A percentile compares a stretch with the other conserved stretches of the same genome.
Conservation (phyloP, 1,140 invertebrate species). For the Drosophila melanica region DNA sequence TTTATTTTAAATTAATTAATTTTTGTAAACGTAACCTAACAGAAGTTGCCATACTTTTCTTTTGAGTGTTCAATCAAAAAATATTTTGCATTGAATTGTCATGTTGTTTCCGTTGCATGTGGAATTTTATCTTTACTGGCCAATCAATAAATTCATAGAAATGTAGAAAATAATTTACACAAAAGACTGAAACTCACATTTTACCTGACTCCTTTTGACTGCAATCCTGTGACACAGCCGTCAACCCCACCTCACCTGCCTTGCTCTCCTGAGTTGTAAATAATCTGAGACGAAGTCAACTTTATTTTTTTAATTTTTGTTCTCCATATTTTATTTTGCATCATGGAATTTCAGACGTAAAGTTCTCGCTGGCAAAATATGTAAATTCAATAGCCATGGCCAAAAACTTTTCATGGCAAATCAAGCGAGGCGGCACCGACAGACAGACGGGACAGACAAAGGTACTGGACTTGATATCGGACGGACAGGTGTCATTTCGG, state of each 20-base stretch:
- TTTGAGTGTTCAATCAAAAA: conserved; percentile 19
- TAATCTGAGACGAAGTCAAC: conserved; percentile 22
- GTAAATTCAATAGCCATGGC: conserved; percentile 54
- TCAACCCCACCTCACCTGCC: too few species aligned
- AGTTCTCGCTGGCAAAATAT: conserved; percentile 62
- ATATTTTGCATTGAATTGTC: conserved; percentile 20
- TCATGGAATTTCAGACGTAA: conserved; percentile 37
- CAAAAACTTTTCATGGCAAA: conserved; percentile 55
- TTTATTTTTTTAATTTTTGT: not conserved
- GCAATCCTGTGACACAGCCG: conserved; percentile 9
- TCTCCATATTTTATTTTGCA: conserved; percentile 13
- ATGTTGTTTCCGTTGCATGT: conserved; percentile 10
- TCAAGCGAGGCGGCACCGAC: conserved; percentile 42
- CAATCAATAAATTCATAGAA: conserved; percentile 71
- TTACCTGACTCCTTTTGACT: conserved; percentile 14
- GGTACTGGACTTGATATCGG: conserved; percentile 3
- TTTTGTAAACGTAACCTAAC: too few species aligned
- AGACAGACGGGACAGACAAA: conserved; percentile 20
- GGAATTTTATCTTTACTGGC: conserved; percentile 5
- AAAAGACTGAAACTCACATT: conserved; percentile 35
- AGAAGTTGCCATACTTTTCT: not conserved
- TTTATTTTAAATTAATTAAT: too few species aligned
- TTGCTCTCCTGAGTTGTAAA: conserved; percentile 16
- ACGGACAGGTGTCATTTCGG: conserved; percentile 67
- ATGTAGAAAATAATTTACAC: conserved; percentile 62